Evolutionary conservation across 2,888 invertebrate genomes (phyloP).

Genomic region (Coleophora deauratella): DNA sequence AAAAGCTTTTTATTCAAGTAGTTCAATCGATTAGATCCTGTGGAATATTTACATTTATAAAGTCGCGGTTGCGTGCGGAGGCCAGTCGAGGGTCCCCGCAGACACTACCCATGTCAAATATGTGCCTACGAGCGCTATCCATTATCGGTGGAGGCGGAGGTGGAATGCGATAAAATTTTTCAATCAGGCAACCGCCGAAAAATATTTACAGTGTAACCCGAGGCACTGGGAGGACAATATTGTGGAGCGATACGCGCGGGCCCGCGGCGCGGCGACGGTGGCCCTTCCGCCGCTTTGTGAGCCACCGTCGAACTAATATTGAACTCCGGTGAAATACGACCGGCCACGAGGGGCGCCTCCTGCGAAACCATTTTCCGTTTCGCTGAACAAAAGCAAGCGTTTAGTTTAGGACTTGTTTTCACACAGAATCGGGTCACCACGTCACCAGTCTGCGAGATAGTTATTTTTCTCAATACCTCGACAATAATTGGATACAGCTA

Average conservation of each 20-base stretch:
- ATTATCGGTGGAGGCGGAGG: constrained; percentile 52
- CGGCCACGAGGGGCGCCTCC: constrained; percentile 49
- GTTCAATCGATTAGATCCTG: too few species aligned
- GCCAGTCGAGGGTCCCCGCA: constrained; percentile 19
- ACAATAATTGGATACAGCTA: too few species aligned
- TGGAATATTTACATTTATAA: too few species aligned
- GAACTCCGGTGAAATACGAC: constrained; percentile 69
- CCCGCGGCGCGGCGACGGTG: constrained; percentile 50
- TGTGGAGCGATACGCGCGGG: constrained; percentile 56
- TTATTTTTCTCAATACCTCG: background rate
- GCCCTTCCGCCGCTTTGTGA: constrained; percentile 66
- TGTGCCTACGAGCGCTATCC: constrained; percentile 50
- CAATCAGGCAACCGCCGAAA: constrained; percentile 69
- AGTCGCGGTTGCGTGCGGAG: constrained; percentile 17
- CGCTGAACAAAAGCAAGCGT: constrained; percentile 57
- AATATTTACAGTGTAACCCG: constrained; percentile 71
- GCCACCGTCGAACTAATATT: constrained; percentile 69
- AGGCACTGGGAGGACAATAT: constrained; percentile 68
- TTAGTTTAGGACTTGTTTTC: constrained; percentile 53
- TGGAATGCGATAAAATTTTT: constrained; percentile 68
- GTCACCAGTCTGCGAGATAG: constrained; percentile 12
- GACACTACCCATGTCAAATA: constrained; percentile 42
- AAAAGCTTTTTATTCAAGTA: too few species aligned
- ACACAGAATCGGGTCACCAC: constrained; percentile 32
- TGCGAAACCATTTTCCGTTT: constrained; percentile 64